Evolutionary conservation across 2,113 vertebrate species (phyloP).

Genomic region (Alligator sinensis): DNA sequence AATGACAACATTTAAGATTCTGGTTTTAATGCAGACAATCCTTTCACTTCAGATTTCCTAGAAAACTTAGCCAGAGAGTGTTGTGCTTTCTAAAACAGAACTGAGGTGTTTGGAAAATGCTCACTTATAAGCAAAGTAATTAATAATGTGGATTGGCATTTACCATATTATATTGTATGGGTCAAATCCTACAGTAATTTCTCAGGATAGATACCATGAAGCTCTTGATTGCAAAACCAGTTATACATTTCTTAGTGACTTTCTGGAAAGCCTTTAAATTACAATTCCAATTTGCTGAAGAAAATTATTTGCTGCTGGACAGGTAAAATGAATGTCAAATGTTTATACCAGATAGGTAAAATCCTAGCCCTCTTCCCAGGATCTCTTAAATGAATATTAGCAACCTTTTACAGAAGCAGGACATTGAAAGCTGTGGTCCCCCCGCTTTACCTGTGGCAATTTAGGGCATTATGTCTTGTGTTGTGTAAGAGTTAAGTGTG

Average conservation of each 20-base stretch:
- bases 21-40: not conserved
- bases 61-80: not conserved
- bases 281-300: not conserved
- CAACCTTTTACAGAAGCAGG: too few species aligned
- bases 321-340: not conserved
- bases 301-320: not conserved
- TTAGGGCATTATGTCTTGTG: too few species aligned
- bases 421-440: too few species aligned
- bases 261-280: not conserved
- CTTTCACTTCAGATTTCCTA: not conserved
- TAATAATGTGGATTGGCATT: not conserved
- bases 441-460: too few species aligned
- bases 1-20: not conserved
- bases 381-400: too few species aligned
- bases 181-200: not conserved
- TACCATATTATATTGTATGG: rapidly evolving
- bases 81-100: not conserved
- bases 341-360: not conserved
- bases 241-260: not conserved
- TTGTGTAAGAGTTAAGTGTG: too few species aligned
- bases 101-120: not conserved
- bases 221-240: too few species aligned
- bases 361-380: not conserved
- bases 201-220: not conserved
- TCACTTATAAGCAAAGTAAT: not conserved